Base-by-base conservation (phyloP, 1,140 invertebrate genomes). In the Trachelipus rathkii region DNA sequence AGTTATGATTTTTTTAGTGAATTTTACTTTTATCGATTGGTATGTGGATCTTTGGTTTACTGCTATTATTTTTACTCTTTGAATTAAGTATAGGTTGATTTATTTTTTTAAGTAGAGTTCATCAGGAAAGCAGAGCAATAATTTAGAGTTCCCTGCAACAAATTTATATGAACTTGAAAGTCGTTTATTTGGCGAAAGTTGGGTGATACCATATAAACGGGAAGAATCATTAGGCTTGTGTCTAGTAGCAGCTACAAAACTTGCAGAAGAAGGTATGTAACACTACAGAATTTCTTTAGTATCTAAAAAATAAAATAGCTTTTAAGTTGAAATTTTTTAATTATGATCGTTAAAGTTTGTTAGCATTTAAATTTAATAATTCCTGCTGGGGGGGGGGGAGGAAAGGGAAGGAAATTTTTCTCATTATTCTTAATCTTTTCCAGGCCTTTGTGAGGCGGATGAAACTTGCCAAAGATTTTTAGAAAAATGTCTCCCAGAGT, bases 151-250 rank as follows among this genome's bases (percentile, higher is more conserved):
- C 83, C 87, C 87, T 44, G 84, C 86, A 46, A 85, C 86, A n/a
- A 86, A 87, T 81, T 81, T 88, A 46, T 87, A 87, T 84, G 87
- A 88, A 80, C 83, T 88, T 13, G 87, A 88, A 81, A 83, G 84
- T n/a, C 81, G 87, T 66, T 87, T 88, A 24, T 88, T 87, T 83
- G 85, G 85, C n/a, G 87, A 88, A 74, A 84, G 85, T 66, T 88
- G 88, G 87, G 87, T 86, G n/a, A 88, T 88, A 74, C 87, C 87
- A 13, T 88, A 88, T 81, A 88, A 88, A 76, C 84, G 84, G 78
- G 87, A 88, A 75, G 88, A 88, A 81, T 87, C 86, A 33, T 79
- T 88, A 10, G 87, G 87, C 21, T 87, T 86, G 82, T 88, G 87
- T 82, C 82, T 88, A 19, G 71, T 85, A 69, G 84, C 87, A 71